Evolutionary conservation across 1,140 invertebrate species (phyloP).

Genomic region (Drosophila mauritiana): DNA sequence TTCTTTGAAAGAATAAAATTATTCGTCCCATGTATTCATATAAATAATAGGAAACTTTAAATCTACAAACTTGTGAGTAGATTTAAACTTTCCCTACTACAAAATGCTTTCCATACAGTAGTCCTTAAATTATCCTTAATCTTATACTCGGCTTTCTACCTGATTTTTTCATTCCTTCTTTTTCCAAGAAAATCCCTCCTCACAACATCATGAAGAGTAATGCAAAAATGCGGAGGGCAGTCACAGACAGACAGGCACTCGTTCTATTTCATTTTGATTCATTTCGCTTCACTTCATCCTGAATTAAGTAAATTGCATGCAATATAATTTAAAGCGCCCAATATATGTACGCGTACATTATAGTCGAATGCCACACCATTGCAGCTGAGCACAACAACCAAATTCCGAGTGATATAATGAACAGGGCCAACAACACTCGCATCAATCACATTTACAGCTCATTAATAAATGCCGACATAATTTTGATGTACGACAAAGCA

Average conservation of each 20-base stretch:
- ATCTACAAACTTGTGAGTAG: too few relatives aligned
- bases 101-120: neutral
- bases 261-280: slow-evolving; percentile 19
- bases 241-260: slow-evolving; percentile 1
- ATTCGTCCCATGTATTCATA: too few relatives aligned
- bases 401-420: slow-evolving; percentile 5
- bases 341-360: slow-evolving; percentile 35
- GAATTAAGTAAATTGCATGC: slow-evolving; percentile 64
- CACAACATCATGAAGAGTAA: neutral
- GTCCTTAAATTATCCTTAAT: neutral
- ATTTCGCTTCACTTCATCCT: slow-evolving; percentile 27
- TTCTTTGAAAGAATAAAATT: too few relatives aligned
- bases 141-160: neutral
- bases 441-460: slow-evolving; percentile 78
- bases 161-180: neutral
- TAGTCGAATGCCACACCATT: slow-evolving; percentile 46
- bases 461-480: slow-evolving; percentile 76
- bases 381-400: slow-evolving; percentile 18
- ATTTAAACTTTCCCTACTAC: too few relatives aligned
- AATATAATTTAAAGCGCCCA: slow-evolving; percentile 63
- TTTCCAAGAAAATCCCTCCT: neutral
- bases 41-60: too few relatives aligned
- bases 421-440: slow-evolving; percentile 37
- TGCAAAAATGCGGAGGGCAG: slow-evolving; percentile 16
- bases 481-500: slow-evolving; percentile 77